These are phyloP conservation scores for Xiphorhynchus erythropygius DNA, from an alignment of 2,797 vertebrate species.

Conservation along the genomic window DNA sequence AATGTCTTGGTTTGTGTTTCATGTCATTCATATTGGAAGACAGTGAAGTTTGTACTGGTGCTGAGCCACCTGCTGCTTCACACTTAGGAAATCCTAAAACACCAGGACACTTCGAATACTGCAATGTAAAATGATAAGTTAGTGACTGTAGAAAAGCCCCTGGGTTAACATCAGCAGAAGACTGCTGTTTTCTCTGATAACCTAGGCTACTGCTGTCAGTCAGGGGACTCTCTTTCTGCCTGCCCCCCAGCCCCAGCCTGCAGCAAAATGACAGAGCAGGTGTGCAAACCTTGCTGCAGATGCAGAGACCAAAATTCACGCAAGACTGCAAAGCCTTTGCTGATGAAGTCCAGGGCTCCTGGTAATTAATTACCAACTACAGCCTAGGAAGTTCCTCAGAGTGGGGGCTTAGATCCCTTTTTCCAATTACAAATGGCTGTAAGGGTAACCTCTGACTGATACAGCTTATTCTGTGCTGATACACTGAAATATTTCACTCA, in stretches of 20 bases:
- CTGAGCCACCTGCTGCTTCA: neutral
- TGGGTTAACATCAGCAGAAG: neutral
- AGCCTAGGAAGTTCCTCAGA: neutral
- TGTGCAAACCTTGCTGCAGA: neutral
- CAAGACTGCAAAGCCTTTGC: neutral
- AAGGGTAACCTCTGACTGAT: neutral
- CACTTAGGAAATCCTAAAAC: neutral
- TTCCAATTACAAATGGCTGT: neutral
- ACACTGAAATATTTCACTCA: neutral
- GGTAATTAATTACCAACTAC: neutral
- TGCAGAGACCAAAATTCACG: neutral
- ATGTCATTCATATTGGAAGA: neutral
- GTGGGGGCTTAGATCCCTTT: neutral
- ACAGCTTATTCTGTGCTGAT: neutral
- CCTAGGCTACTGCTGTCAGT: neutral
- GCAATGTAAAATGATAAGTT: constrained; percentile 4
- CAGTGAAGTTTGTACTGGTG: neutral
- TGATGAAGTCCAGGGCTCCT: neutral
- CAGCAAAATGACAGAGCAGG: neutral
- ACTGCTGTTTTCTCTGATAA: neutral
- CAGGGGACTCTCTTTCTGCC: neutral
- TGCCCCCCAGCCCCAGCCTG: fast-evolving
- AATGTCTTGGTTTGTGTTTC: neutral
- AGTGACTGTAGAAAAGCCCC: neutral
- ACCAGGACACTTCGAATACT: constrained; percentile 64